Evolutionary conservation across 1,140 invertebrate species (phyloP).

Genomic region (Nomia melanderi): DNA sequence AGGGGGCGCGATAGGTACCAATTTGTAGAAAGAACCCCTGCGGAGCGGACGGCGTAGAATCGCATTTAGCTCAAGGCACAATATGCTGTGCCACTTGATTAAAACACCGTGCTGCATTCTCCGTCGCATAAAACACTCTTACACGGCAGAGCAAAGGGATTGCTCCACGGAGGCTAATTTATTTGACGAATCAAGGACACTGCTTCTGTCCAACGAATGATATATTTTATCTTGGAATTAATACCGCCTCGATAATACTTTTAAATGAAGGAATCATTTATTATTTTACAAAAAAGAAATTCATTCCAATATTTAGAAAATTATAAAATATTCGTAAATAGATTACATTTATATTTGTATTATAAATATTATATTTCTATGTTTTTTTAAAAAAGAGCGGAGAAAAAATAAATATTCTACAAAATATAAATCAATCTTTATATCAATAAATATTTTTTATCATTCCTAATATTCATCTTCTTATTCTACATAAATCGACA

Average conservation of each 20-base stretch:
- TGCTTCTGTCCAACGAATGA: not conserved
- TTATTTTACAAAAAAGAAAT: too few species aligned
- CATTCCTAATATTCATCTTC: too few species aligned
- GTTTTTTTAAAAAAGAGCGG: too few species aligned
- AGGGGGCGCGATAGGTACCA: slow-evolving; percentile 67
- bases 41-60: slow-evolving; percentile 57
- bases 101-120: slow-evolving; percentile 69
- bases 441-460: too few species aligned
- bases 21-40: slow-evolving; percentile 75
- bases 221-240: too few species aligned
- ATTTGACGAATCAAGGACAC: slow-evolving; percentile 26
- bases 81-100: slow-evolving; percentile 76
- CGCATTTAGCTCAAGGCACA: slow-evolving; percentile 70
- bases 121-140: slow-evolving; percentile 61
- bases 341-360: too few species aligned
- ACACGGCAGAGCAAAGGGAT: slow-evolving; percentile 52
- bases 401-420: too few species aligned
- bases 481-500: too few species aligned
- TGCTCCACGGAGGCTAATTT: slow-evolving; percentile 54
- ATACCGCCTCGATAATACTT: not conserved
- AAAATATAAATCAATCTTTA: too few species aligned
- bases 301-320: too few species aligned
- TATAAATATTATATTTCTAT: too few species aligned
- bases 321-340: too few species aligned
- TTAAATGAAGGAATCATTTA: not conserved